phyloP scores from a whole-genome alignment of 2,113 vertebrate species.

The Lasiurus cinereus region DNA sequence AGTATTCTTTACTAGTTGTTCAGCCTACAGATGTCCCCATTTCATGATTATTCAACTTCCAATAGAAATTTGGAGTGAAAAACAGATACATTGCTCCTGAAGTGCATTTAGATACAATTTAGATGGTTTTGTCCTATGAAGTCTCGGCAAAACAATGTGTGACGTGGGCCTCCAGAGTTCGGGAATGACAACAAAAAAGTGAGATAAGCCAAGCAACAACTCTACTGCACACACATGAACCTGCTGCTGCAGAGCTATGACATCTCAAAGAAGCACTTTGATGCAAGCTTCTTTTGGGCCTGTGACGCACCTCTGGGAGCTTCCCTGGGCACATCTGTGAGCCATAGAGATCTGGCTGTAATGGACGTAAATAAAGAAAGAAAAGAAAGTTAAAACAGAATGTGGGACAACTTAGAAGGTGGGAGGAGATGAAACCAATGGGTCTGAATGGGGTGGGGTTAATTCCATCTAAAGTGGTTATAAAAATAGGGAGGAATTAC shows the following conservation, averaged over 20 bases:
- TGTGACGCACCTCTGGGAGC: conserved; percentile 93
- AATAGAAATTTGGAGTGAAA: conserved; percentile 68
- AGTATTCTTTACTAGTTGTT: conserved; percentile 83
- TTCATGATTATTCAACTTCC: conserved; percentile 77
- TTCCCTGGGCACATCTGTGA: conserved; percentile 93
- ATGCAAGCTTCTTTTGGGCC: conserved; percentile 91
- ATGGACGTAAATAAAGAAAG: conserved; percentile 94
- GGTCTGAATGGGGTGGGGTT: conserved; percentile 78
- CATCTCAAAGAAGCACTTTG: conserved; percentile 92
- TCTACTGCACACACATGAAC: conserved; percentile 92
- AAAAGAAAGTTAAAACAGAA: conserved; percentile 95
- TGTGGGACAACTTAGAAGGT: conserved; percentile 91
- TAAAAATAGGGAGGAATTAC: conserved; percentile 72
- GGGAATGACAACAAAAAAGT: conserved; percentile 86
- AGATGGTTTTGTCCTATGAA: conserved; percentile 76
- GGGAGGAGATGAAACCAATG: conserved; percentile 86
- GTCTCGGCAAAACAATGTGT: conserved; percentile 87
- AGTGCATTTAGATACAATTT: conserved; percentile 78
- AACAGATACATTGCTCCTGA: conserved; percentile 63
- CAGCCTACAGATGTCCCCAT: conserved; percentile 73
- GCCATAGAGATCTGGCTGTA: conserved; percentile 94
- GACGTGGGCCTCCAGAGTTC: conserved; percentile 88
- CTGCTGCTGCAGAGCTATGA: conserved; percentile 90
- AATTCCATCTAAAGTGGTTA: conserved; percentile 83
- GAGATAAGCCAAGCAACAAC: conserved; percentile 90